These are phyloP conservation scores for Anas capensis DNA, from an alignment of 2,797 vertebrate genomes.

Conservation along the genomic window DNA sequence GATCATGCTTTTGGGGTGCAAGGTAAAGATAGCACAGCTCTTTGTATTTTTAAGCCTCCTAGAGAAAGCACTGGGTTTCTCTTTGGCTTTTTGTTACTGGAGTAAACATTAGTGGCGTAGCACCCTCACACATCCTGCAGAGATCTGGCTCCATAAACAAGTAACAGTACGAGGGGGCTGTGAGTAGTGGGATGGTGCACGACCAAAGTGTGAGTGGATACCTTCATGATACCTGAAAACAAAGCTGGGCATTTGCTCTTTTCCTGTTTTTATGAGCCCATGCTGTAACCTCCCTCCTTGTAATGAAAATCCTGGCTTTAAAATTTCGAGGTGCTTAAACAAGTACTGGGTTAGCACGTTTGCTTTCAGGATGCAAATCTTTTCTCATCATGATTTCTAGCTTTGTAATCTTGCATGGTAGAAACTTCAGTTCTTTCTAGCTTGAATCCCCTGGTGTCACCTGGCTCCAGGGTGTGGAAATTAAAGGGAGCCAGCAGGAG, in stretches of 20 bases:
- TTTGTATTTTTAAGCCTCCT: background rate
- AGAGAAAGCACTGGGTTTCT: background rate
- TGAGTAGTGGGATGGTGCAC: background rate
- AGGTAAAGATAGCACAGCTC: background rate
- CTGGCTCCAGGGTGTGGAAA: background rate
- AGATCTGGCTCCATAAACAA: background rate
- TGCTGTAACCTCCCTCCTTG: background rate
- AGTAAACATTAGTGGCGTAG: accelerated
- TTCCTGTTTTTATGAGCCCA: background rate
- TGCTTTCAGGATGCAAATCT: background rate
- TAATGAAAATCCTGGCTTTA: background rate
- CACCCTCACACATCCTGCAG: background rate
- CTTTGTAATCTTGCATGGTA: background rate
- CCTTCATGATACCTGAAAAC: background rate
- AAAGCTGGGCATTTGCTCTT: background rate
- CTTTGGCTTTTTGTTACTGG: background rate
- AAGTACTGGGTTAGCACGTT: background rate
- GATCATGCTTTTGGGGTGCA: background rate
- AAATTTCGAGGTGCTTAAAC: background rate
- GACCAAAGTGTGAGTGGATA: background rate
- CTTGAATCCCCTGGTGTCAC: background rate
- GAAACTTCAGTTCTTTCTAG: background rate
- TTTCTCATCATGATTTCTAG: background rate
- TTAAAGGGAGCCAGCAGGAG: background rate
- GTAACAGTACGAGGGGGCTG: background rate